A percentile compares a stretch with the other conserved stretches of the same genome.
Conservation (phyloP, 37 sponge, comb jelly and placozoan genomes). For the Eunapius fragilis region DNA sequence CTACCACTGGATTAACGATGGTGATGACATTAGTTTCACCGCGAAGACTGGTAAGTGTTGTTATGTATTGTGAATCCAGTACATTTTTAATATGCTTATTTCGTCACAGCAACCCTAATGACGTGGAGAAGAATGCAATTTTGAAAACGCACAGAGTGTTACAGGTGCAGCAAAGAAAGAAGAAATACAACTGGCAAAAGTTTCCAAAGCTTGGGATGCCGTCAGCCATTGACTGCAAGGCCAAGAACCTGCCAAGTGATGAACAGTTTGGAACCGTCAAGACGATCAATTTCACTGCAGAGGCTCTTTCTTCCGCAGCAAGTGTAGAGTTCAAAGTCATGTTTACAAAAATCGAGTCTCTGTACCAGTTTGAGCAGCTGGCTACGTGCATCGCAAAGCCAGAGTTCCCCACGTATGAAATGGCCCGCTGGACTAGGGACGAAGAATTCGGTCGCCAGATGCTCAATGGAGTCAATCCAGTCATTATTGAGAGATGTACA, state of each 20-base stretch:
- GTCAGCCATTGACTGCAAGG: neutral
- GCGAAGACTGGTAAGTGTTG: slow-evolving; percentile 16
- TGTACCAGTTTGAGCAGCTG: neutral
- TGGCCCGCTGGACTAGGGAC: slow-evolving; percentile 49
- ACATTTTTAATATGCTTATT: neutral
- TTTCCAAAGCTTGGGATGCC: neutral
- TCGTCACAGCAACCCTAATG: slow-evolving; percentile 11
- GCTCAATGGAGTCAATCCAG: slow-evolving; percentile 59
- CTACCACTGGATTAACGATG: slow-evolving; percentile 49
- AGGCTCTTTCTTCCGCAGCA: neutral
- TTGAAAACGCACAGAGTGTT: slow-evolving; percentile 2
- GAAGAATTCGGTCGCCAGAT: slow-evolving; percentile 69
- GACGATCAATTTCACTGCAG: neutral
- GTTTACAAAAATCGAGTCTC: neutral
- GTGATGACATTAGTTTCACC: neutral
- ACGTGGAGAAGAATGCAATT: neutral
- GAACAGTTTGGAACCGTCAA: slow-evolving; percentile 41
- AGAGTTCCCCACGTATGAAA: neutral
- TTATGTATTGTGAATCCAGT: neutral
- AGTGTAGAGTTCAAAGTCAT: neutral
- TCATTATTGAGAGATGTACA: slow-evolving; percentile 24
- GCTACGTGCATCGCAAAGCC: neutral
- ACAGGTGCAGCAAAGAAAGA: neutral
- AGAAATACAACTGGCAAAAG: slow-evolving; percentile 23
- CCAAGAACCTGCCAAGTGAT: slow-evolving; percentile 6